Percentiles rank a stretch among this genome's conserved stretches.
Evolutionary conservation across 2,113 vertebrate genomes (phyloP).

Genomic region (Phycodurus eques): DNA sequence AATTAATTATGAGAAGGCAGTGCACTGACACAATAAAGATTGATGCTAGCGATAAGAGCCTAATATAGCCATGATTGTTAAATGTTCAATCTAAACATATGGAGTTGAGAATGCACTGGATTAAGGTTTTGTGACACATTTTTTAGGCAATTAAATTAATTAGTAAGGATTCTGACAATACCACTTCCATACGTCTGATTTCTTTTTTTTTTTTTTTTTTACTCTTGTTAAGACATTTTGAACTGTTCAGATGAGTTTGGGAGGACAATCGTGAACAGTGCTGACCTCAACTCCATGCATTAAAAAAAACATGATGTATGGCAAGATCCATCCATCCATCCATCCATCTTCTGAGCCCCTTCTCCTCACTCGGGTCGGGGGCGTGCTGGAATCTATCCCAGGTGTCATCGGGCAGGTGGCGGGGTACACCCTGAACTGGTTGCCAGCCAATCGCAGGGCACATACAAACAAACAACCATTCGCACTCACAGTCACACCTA

Average conservation of each 20-base stretch:
- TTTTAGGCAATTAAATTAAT: not conserved
- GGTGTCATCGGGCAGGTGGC: too few species aligned
- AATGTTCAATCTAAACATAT: not conserved
- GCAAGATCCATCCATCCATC: too few species aligned
- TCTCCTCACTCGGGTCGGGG: too few species aligned
- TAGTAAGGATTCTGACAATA: not conserved
- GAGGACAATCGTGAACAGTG: not conserved
- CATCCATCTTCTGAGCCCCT: too few species aligned
- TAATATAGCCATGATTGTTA: not conserved
- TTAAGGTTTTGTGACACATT: not conserved
- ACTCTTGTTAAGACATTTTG: not conserved
- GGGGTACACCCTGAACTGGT: too few species aligned
- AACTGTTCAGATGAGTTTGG: not conserved
- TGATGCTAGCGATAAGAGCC: too few species aligned
- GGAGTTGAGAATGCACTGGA: not conserved
- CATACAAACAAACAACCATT: too few species aligned
- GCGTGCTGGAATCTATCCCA: too few species aligned
- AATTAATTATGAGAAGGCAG: not conserved
- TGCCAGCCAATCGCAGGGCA: too few species aligned
- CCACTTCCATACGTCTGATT: not conserved
- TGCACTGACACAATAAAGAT: not conserved
- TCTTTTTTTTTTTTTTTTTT: not conserved
- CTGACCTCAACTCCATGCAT: not conserved
- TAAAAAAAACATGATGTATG: not conserved
- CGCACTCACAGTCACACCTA: too few species aligned